Evolutionary conservation across 2,797 vertebrate genomes (phyloP).

Genomic region (Pseudomugil tenellus): DNA sequence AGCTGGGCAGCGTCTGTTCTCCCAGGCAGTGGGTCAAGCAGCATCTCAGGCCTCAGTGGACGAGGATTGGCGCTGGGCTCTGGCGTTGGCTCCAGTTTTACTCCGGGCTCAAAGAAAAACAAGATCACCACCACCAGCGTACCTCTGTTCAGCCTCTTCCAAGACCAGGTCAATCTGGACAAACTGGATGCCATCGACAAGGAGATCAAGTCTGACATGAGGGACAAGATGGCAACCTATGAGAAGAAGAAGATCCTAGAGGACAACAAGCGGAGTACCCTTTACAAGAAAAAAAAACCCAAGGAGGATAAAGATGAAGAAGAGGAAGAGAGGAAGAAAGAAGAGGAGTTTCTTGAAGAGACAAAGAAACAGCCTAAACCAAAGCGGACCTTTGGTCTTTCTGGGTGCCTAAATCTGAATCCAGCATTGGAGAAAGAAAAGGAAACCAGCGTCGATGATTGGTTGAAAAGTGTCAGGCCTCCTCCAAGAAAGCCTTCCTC

Average conservation of each 20-base stretch:
- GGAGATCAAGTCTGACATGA: slow-evolving; percentile 89
- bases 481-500: slow-evolving; percentile 75
- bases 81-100: slow-evolving; percentile 34
- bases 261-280: slow-evolving; percentile 92
- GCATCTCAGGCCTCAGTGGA: slow-evolving; percentile 77
- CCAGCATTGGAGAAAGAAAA: slow-evolving; percentile 68
- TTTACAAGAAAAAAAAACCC: slow-evolving; percentile 94
- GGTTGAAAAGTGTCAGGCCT: slow-evolving; percentile 87
- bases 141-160: slow-evolving; percentile 92
- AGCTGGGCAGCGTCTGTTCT: slow-evolving; percentile 63
- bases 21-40: slow-evolving; percentile 65
- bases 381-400: slow-evolving; percentile 63
- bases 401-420: slow-evolving; percentile 75
- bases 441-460: slow-evolving; percentile 84
- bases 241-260: slow-evolving; percentile 91
- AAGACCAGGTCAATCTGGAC: slow-evolving; percentile 89
- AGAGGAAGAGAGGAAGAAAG: slow-evolving; percentile 71
- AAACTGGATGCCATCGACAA: slow-evolving; percentile 89
- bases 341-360: slow-evolving; percentile 64
- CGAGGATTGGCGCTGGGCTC: slow-evolving; percentile 52
- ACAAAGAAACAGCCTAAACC: slow-evolving; percentile 74
- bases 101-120: slow-evolving; percentile 63
- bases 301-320: slow-evolving; percentile 82
- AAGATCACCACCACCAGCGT: slow-evolving; percentile 89
- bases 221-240: slow-evolving; percentile 89